Evolutionary conservation across 2,888 invertebrate genomes (phyloP).

Genomic region (Callyntrura sp.): DNA sequence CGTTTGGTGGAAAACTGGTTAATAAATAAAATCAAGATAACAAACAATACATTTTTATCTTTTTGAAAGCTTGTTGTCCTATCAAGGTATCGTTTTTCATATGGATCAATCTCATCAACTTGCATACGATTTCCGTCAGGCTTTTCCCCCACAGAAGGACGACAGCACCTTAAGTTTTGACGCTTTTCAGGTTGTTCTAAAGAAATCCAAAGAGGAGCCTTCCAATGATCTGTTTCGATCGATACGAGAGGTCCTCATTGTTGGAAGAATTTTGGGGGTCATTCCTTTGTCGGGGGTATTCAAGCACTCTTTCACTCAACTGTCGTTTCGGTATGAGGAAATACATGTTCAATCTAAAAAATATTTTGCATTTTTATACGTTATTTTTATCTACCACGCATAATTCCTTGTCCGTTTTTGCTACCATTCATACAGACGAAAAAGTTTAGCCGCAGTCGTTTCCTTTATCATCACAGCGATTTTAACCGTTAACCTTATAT

Average conservation of each 20-base stretch:
- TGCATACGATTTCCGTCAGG: constrained; percentile 35
- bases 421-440: constrained; percentile 5
- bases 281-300: constrained; percentile 80
- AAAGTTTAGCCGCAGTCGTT: constrained; percentile 31
- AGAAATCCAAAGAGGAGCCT: constrained; percentile 16
- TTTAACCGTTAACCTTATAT: constrained; percentile 53
- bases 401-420: neutral
- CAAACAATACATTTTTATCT: neutral
- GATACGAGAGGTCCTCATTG: constrained; percentile 74
- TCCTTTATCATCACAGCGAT: constrained; percentile 27
- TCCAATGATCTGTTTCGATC: constrained; percentile 63
- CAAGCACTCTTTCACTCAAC: constrained; percentile 48
- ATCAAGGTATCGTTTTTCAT: neutral
- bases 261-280: constrained; percentile 79
- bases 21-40: neutral
- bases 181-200: constrained; percentile 46
- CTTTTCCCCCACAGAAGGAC: constrained; percentile 30
- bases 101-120: constrained; percentile 34
- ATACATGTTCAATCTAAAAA: too few relatives aligned
- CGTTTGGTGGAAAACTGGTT: neutral
- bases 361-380: neutral
- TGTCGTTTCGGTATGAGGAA: constrained; percentile 51
- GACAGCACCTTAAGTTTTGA: constrained; percentile 27
- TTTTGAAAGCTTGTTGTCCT: neutral
- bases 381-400: neutral